Conservation (phyloP, 37 sponge, comb jelly and placozoan genomes). For the Mnemiopsis leidyi region DNA sequence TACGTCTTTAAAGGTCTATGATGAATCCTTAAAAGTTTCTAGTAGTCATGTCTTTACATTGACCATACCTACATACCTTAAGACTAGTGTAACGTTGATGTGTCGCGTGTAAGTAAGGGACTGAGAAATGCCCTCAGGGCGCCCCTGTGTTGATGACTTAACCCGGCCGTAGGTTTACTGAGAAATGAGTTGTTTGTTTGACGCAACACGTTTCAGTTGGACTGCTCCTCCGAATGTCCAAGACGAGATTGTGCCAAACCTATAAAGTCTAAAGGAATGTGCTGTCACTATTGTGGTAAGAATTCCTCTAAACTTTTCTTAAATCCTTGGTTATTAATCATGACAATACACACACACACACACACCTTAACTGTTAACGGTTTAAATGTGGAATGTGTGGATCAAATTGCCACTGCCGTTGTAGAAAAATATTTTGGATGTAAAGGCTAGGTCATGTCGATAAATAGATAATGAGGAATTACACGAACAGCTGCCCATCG, state of each 20-base stretch:
- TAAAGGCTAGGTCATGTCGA: not conserved
- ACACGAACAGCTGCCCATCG: not conserved
- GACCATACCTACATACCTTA: too few species aligned
- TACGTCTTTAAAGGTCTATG: too few species aligned
- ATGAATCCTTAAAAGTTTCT: too few species aligned
- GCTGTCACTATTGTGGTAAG: constrained; percentile 25
- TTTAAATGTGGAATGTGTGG: too few species aligned
- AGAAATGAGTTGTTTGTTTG: not conserved
- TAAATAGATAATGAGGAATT: not conserved
- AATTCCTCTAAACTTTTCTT: not conserved
- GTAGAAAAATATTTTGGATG: not conserved
- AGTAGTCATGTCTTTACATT: too few species aligned
- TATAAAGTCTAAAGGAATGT: not conserved
- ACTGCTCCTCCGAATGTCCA: not conserved
- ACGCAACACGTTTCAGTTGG: not conserved
- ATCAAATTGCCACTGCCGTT: too few species aligned
- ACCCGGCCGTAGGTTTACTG: too few species aligned
- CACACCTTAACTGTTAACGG: too few species aligned
- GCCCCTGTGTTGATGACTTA: not conserved
- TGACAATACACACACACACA: not conserved
- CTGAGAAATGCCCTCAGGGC: too few species aligned
- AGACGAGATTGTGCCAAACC: not conserved
- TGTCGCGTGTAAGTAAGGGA: too few species aligned
- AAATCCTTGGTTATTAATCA: not conserved
- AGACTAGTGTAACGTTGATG: too few species aligned